phyloP scores from a whole-genome alignment of 2,888 invertebrate species.

The Diabrotica balteata region DNA sequence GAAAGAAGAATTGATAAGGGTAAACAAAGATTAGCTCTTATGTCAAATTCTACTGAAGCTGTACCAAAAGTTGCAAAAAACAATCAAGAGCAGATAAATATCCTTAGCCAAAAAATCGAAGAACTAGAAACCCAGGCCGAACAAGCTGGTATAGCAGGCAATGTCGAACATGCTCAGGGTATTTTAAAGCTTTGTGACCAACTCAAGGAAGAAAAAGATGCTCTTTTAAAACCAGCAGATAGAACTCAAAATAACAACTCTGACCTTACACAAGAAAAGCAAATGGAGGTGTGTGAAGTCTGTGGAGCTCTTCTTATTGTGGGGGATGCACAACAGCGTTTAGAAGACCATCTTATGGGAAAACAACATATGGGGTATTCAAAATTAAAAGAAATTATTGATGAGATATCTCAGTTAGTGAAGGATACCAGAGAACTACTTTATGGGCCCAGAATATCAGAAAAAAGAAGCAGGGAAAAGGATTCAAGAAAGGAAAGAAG shows the following conservation, averaged over 20 bases:
- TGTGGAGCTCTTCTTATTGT: conserved; percentile 99
- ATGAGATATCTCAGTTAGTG: conserved; percentile 66
- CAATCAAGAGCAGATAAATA: conserved; percentile 87
- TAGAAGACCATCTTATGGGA: conserved; percentile 97
- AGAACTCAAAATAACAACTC: conserved; percentile 73
- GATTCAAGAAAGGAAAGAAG: conserved; percentile 48
- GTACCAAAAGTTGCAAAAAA: conserved; percentile 74
- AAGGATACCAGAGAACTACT: conserved; percentile 66
- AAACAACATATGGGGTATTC: conserved; percentile 95
- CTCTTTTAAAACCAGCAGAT: conserved; percentile 79
- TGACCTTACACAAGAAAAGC: conserved; percentile 90
- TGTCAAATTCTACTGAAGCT: background rate
- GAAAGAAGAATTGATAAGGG: conserved; percentile 71
- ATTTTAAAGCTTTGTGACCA: conserved; percentile 95
- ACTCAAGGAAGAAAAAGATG: conserved; percentile 89
- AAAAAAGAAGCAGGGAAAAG: conserved; percentile 36
- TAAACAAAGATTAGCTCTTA: conserved; percentile 76
- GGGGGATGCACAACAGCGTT: conserved; percentile 96
- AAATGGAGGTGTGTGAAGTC: conserved; percentile 98
- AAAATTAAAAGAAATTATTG: conserved; percentile 72
- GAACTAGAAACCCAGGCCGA: conserved; percentile 91
- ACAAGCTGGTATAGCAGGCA: conserved; percentile 88
- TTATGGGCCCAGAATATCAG: conserved; percentile 35
- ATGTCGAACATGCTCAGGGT: conserved; percentile 97
- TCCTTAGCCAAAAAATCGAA: conserved; percentile 88